Percentiles rank a stretch among this genome's conserved stretches.
phyloP scores from a whole-genome alignment of 2,113 vertebrate species.

The Himantopus leucocephalus region DNA sequence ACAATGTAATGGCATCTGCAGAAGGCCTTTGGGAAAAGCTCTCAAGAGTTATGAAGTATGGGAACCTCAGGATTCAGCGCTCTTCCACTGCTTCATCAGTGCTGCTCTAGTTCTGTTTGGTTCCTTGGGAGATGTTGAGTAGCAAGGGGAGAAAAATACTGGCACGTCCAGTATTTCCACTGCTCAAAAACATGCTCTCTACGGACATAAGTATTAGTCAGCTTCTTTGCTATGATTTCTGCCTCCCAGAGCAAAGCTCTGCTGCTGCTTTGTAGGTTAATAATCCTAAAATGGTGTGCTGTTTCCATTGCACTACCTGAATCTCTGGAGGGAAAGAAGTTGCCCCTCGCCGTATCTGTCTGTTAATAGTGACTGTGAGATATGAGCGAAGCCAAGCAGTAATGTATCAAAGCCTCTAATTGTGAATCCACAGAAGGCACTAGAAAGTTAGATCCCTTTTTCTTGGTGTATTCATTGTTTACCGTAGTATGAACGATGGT shows the following conservation, averaged over 20 bases:
- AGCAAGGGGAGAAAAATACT: not conserved
- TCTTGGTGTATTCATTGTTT: not conserved
- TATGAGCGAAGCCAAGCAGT: rapidly evolving
- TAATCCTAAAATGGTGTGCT: not conserved
- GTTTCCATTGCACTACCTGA: not conserved
- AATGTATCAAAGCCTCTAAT: not conserved
- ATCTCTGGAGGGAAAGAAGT: not conserved
- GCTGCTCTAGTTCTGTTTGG: not conserved
- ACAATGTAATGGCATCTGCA: not conserved
- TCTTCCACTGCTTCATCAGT: not conserved
- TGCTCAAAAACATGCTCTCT: not conserved
- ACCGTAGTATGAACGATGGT: not conserved
- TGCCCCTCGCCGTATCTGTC: not conserved
- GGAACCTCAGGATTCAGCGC: not conserved
- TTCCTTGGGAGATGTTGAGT: not conserved
- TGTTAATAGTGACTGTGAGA: not conserved
- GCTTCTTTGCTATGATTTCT: not conserved
- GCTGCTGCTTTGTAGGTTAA: not conserved
- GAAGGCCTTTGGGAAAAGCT: not conserved
- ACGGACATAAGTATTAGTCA: not conserved
- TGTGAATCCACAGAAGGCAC: not conserved
- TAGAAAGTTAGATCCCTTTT: not conserved
- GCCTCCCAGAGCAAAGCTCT: not conserved
- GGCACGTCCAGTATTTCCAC: not conserved
- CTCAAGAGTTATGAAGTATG: not conserved